Percentiles rank a stretch among this genome's conserved stretches.
phyloP scores from a whole-genome alignment of 1,140 invertebrate genomes.

The Xylocopa sonorina region DNA sequence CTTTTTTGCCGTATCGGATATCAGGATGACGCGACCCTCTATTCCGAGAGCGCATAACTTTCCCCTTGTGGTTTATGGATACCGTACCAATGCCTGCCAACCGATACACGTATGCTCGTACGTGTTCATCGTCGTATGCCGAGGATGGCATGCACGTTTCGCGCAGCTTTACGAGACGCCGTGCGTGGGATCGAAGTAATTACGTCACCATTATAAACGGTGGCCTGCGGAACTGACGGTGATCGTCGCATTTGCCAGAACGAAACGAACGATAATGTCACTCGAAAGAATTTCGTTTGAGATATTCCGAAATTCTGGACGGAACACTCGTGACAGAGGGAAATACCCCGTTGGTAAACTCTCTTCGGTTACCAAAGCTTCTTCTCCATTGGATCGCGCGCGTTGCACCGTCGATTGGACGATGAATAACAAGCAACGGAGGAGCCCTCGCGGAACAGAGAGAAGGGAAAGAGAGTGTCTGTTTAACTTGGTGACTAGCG shows the following conservation, averaged over 20 bases:
- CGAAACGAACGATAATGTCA: not conserved
- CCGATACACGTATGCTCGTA: too few species aligned
- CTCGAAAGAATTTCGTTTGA: too few species aligned
- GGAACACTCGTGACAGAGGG: too few species aligned
- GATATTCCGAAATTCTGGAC: too few species aligned
- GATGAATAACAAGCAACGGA: conserved; percentile 6
- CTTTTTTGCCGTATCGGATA: conserved; percentile 44
- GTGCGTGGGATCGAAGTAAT: conserved; percentile 50
- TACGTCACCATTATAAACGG: conserved; percentile 46
- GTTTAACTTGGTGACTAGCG: conserved; percentile 27
- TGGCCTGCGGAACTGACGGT: not conserved
- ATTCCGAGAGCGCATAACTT: conserved; percentile 46
- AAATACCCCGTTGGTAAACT: not conserved
- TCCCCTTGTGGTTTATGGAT: conserved; percentile 51
- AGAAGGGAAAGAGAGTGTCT: not conserved
- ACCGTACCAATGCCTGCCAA: conserved; percentile 39
- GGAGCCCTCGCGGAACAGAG: too few species aligned
- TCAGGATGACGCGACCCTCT: conserved; percentile 52
- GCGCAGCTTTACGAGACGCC: conserved; percentile 26
- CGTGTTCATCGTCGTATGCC: not conserved
- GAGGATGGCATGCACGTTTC: conserved; percentile 41
- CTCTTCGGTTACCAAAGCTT: too few species aligned
- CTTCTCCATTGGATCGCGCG: not conserved
- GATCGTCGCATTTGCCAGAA: not conserved
- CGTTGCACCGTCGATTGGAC: not conserved